Evolutionary conservation across 2,888 invertebrate species (phyloP).

Genomic region (Bibio marci): DNA sequence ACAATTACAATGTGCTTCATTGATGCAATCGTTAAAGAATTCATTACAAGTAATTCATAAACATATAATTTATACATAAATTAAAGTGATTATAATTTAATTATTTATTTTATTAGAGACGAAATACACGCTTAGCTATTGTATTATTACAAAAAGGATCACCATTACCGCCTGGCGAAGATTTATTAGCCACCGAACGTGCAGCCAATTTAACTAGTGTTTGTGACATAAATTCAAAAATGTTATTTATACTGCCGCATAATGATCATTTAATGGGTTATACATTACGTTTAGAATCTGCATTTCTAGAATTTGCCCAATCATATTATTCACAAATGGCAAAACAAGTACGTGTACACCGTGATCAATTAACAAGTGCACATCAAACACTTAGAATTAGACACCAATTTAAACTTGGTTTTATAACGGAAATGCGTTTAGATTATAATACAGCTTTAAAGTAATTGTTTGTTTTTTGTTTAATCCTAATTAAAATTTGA

Average conservation of each 20-base stretch:
- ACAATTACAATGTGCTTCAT: conserved; percentile 81
- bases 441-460: conserved; percentile 74
- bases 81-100: not conserved
- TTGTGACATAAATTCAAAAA: conserved; percentile 83
- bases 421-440: conserved; percentile 84
- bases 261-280: conserved; percentile 72
- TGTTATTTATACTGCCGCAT: conserved; percentile 80
- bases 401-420: conserved; percentile 94
- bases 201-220: conserved; percentile 79
- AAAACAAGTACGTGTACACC: conserved; percentile 70
- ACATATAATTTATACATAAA: not conserved
- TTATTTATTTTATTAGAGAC: conserved; percentile 15
- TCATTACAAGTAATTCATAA: conserved; percentile 21
- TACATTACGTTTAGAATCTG: conserved; percentile 68
- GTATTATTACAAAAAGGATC: conserved; percentile 79
- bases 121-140: conserved; percentile 56
- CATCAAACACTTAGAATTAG: conserved; percentile 86
- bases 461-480: too few species aligned
- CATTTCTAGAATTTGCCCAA: conserved; percentile 84
- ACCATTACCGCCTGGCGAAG: conserved; percentile 62
- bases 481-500: too few species aligned
- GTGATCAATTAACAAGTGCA: conserved; percentile 75
- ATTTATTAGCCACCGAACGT: conserved; percentile 72
- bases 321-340: conserved; percentile 83
- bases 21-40: conserved; percentile 62